Evolutionary conservation across 2,797 vertebrate genomes (phyloP), one percentile per base, ranked within the genome.

Genomic region (Champsocephalus gunnari): DNA sequence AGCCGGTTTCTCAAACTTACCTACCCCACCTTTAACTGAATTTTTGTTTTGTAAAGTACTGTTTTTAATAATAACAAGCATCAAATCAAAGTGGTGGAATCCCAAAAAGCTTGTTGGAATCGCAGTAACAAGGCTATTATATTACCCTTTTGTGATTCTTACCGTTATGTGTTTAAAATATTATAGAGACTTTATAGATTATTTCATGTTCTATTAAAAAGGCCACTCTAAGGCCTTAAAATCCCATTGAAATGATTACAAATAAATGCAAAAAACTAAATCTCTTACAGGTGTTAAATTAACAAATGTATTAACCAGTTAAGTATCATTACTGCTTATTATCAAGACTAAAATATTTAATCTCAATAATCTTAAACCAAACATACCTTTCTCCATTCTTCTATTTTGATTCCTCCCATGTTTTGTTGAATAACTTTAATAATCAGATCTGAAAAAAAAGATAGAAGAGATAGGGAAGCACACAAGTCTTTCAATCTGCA

Each of bases 301-400:
- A 67, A 54, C 19, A 48, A 28, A 21, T 38, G n/a, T 0, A 34
- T 53, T 28, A 17, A 54, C 45, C 7, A 48, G 21, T 19, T 4
- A 2, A 57, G 9, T 41, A 16, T 41, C 14, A 38, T 19, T 54
- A 41, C 1, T 47, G 41, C 24, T 34, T n/a, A 60, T 9, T 55
- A 3, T 47, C 16, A 65, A 48, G 3, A 56, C n/a, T 7, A 50
- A n/a, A 3, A 28, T 28, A 28, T 28, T 51, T 57, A 0, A 51
- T 13, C 47, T 44, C 4, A 47, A 5, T 13, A 7, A 65, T 53
- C 14, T 5, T 58, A 3, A 75, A 47, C 71, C 11, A 76, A 71
- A 80, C 80, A 5, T 84, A 96, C 95, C 94, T 95, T 96, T 81
- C 92, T 92, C 84, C 92, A 94, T 77, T 95, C 93, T 10, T 94